These are phyloP conservation scores for Drosophila hawaiiensis DNA, from an alignment of 2,888 invertebrate species.

Conservation along the genomic window DNA sequence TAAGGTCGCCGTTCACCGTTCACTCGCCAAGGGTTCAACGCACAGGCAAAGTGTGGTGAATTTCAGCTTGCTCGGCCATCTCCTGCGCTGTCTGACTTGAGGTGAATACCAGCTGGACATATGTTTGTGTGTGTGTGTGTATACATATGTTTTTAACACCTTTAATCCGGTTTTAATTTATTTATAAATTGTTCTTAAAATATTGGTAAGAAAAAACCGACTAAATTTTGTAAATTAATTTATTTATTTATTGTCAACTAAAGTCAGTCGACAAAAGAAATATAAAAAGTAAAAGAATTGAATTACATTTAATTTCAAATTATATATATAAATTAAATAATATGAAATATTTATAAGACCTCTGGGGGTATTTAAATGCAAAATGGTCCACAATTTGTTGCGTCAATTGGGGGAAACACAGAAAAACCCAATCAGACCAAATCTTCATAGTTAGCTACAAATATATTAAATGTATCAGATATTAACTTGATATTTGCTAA, in stretches of 20 bases:
- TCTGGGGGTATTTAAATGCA: too few relatives aligned
- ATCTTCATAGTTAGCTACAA: neutral
- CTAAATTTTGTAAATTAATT: neutral
- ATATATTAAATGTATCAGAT: neutral
- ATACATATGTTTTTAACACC: neutral
- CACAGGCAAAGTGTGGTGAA: conserved; percentile 66
- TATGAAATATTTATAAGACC: too few relatives aligned
- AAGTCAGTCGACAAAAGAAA: too few relatives aligned
- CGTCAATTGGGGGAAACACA: too few relatives aligned
- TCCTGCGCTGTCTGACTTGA: conserved; percentile 26
- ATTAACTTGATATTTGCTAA: neutral
- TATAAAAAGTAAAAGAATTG: too few relatives aligned
- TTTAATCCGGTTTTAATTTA: neutral
- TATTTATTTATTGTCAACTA: neutral
- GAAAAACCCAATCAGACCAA: too few relatives aligned
- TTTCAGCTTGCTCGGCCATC: conserved; percentile 37
- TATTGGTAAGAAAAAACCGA: neutral
- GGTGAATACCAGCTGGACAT: conserved; percentile 9
- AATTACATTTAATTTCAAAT: too few relatives aligned
- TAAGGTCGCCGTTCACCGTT: conserved; percentile 47
- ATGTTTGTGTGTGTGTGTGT: neutral
- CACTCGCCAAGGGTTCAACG: conserved; percentile 44
- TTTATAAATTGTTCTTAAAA: neutral
- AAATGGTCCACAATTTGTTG: too few relatives aligned
- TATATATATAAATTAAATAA: too few relatives aligned